A percentile compares a stretch with the other conserved stretches of the same genome.
Evolutionary conservation across 2,888 invertebrate species (phyloP).

Genomic region (Aromia moschata): DNA sequence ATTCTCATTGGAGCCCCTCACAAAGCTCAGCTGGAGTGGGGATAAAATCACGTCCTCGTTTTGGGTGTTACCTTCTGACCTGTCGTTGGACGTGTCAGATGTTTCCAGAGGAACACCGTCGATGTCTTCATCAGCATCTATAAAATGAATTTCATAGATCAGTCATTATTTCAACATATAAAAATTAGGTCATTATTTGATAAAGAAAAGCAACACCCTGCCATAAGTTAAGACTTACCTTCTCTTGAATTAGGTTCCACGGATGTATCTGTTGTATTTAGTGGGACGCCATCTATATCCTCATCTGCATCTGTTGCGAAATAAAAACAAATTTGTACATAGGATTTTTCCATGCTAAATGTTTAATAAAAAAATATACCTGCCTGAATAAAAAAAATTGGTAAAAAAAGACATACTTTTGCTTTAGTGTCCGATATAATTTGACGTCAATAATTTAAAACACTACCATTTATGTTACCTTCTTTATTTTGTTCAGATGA

Average conservation of each 20-base stretch:
- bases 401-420: no score
- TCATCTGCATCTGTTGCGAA: constrained; percentile 38
- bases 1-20: constrained; percentile 38
- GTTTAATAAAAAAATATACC: no score
- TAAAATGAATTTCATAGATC: no score
- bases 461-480: constrained; percentile 10
- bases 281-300: constrained; percentile 46
- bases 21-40: constrained; percentile 40
- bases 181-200: neutral
- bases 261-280: constrained; percentile 37
- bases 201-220: no score
- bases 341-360: no score
- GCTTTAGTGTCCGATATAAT: no score
- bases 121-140: constrained; percentile 48
- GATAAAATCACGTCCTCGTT: constrained; percentile 41
- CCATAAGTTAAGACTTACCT: constrained; percentile 27
- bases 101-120: constrained; percentile 52
- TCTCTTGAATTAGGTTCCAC: constrained; percentile 25
- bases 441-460: no score
- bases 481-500: constrained; percentile 33
- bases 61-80: constrained; percentile 38
- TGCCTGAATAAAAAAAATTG: no score
- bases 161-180: no score
- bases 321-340: no score
- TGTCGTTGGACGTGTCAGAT: constrained; percentile 43